These are phyloP conservation scores for Ameiurus melas DNA, from an alignment of 2,113 vertebrate species.

Conservation along the genomic window DNA sequence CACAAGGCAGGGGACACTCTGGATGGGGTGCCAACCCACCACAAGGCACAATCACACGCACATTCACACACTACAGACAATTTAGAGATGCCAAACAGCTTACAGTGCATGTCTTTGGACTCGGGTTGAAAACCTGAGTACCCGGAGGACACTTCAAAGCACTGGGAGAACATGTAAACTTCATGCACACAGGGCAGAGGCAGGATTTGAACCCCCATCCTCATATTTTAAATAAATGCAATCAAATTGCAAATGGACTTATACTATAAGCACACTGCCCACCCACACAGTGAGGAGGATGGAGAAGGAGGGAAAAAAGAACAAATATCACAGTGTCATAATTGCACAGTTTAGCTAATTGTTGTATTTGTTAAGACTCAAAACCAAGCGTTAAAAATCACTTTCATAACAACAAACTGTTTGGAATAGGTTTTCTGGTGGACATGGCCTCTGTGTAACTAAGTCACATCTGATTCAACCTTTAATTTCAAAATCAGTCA, in stretches of 20 bases:
- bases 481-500: background rate
- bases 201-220: too few relatives aligned
- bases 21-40: too few relatives aligned
- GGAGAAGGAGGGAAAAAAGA: background rate
- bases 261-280: background rate
- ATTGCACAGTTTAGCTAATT: background rate
- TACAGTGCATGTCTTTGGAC: too few relatives aligned
- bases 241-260: background rate
- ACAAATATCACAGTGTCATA: background rate
- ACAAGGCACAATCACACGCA: too few relatives aligned
- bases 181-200: too few relatives aligned
- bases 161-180: too few relatives aligned
- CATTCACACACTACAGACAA: too few relatives aligned
- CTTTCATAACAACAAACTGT: background rate
- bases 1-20: too few relatives aligned
- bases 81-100: too few relatives aligned
- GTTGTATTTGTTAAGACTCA: background rate
- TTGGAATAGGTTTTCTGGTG: background rate
- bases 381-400: background rate
- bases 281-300: background rate
- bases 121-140: too few relatives aligned
- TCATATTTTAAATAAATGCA: too few relatives aligned
- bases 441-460: background rate
- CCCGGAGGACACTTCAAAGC: too few relatives aligned
- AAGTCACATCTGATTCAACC: background rate